A percentile compares a stretch with the other conserved stretches of the same genome.
Conservation (phyloP, 2,797 vertebrate genomes). For the Acipenser transmontanus region DNA sequence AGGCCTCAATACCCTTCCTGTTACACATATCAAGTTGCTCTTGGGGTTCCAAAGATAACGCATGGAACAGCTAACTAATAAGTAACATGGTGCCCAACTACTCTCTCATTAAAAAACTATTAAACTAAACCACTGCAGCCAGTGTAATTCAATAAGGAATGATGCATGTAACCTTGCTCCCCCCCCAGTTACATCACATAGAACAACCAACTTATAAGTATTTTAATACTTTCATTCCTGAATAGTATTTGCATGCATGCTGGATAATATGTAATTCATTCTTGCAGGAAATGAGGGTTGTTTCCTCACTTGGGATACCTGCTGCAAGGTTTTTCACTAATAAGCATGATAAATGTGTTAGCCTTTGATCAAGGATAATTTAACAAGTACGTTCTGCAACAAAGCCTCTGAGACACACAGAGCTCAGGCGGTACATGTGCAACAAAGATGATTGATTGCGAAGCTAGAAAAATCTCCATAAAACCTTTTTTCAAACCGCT, state of each 20-base stretch:
- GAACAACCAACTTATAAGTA: constrained; percentile 23
- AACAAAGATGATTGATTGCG: constrained; percentile 68
- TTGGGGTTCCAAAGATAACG: no score
- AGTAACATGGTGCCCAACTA: no score
- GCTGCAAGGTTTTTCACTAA: constrained; percentile 79
- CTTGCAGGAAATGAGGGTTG: constrained; percentile 69
- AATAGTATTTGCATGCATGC: constrained; percentile 68
- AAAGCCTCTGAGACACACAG: constrained; percentile 64
- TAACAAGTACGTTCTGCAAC: constrained; percentile 70
- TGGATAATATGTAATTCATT: constrained; percentile 72
- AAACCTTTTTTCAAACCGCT: constrained; percentile 6
- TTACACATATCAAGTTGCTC: no score
- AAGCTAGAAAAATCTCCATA: constrained; percentile 67
- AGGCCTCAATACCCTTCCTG: no score
- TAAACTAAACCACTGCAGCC: no score
- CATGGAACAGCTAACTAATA: no score
- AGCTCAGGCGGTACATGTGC: constrained; percentile 52
- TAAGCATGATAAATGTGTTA: constrained; percentile 82
- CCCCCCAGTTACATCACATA: no score
- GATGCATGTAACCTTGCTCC: no score
- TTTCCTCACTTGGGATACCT: constrained; percentile 78
- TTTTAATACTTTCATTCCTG: constrained; percentile 50
- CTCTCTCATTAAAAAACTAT: no score
- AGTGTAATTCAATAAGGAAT: no score
- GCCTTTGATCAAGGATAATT: constrained; percentile 79